These are phyloP conservation scores for Selene dorsalis DNA, from an alignment of 2,797 vertebrate genomes.

Conservation along the genomic window DNA sequence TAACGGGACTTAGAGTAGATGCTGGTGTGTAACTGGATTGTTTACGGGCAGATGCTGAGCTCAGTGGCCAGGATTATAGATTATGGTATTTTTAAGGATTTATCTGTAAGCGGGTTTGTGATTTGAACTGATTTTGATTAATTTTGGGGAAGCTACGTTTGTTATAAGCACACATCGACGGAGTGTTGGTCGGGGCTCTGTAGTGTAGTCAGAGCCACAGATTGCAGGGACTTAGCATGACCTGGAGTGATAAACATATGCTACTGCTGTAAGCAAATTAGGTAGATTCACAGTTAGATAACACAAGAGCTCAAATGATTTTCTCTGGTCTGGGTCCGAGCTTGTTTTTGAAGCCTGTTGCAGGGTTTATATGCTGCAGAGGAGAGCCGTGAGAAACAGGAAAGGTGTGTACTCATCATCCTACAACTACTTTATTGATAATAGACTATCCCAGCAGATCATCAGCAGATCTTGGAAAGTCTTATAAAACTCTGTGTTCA, in stretches of 20 bases:
- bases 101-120: slow-evolving; percentile 46
- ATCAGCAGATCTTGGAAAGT: neutral
- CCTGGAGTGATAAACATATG: slow-evolving; percentile 70
- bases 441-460: neutral
- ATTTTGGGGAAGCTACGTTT: slow-evolving; percentile 42
- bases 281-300: slow-evolving; percentile 59
- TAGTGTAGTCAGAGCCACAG: slow-evolving; percentile 60
- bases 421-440: slow-evolving; percentile 36
- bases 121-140: slow-evolving; percentile 46
- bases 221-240: slow-evolving; percentile 73
- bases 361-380: slow-evolving; percentile 30
- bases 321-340: slow-evolving; percentile 30
- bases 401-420: slow-evolving; percentile 39
- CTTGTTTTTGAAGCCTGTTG: slow-evolving; percentile 45
- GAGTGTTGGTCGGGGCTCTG: slow-evolving; percentile 42
- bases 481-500: neutral
- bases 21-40: slow-evolving; percentile 44
- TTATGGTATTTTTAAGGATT: slow-evolving; percentile 44
- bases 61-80: slow-evolving; percentile 56
- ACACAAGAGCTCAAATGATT: slow-evolving; percentile 45
- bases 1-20: slow-evolving; percentile 69
- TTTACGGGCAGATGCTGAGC: slow-evolving; percentile 39
- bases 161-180: slow-evolving; percentile 47
- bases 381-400: slow-evolving; percentile 29
- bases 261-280: slow-evolving; percentile 69